phyloP scores from a whole-genome alignment of 2,113 vertebrate genomes.

The Sarotherodon lohbergeri region DNA sequence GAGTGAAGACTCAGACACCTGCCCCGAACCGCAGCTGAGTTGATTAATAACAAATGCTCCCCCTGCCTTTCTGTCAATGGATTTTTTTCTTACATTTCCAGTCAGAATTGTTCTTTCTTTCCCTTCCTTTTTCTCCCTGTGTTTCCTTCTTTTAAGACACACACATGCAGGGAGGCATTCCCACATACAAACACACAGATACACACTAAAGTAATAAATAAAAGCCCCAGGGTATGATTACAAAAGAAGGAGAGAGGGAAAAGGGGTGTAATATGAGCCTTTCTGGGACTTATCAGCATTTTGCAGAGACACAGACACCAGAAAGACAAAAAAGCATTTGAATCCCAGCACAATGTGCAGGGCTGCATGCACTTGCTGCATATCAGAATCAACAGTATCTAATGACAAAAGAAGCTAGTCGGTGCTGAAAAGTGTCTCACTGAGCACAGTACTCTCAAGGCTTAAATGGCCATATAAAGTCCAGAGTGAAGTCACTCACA shows the following conservation, averaged over 20 bases:
- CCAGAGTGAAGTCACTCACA: background rate
- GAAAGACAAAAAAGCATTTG: background rate
- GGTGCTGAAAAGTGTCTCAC: background rate
- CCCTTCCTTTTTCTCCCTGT: background rate
- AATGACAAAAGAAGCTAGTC: constrained; percentile 9
- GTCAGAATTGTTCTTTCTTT: constrained; percentile 22
- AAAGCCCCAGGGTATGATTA: constrained; percentile 36
- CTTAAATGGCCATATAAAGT: background rate
- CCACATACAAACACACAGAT: background rate
- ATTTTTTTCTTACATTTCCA: constrained; percentile 22
- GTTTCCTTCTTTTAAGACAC: background rate
- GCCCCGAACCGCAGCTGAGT: constrained; percentile 8
- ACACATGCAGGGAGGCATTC: background rate
- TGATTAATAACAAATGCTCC: constrained; percentile 35
- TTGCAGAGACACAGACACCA: constrained; percentile 43
- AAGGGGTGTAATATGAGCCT: constrained; percentile 21
- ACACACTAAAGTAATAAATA: constrained; percentile 10
- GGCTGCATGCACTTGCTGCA: background rate
- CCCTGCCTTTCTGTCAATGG: background rate
- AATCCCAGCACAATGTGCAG: background rate
- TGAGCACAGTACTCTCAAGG: background rate
- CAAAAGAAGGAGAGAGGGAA: background rate
- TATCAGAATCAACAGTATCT: constrained; percentile 29
- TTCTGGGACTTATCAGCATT: constrained; percentile 63
- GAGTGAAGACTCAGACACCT: constrained; percentile 27